Percentiles rank a stretch among this genome's conserved stretches.
Conservation (phyloP, 2,113 vertebrate genomes). For the Rostratula benghalensis region DNA sequence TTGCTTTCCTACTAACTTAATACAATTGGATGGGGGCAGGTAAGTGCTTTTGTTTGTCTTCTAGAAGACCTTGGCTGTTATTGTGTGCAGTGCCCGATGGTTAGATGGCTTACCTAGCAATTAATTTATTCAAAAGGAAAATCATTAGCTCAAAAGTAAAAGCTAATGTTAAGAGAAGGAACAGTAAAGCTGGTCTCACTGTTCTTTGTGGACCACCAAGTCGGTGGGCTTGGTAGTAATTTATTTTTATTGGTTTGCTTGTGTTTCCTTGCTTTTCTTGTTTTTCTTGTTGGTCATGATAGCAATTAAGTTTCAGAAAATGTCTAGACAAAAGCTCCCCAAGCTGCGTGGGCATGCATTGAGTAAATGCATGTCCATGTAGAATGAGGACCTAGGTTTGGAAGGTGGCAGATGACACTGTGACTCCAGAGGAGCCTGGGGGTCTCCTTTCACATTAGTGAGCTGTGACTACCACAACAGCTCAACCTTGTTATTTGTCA, state of each 20-base stretch:
- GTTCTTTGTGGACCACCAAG: neutral
- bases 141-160: neutral
- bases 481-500: neutral
- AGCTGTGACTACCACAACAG: neutral
- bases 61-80: neutral
- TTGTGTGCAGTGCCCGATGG: neutral
- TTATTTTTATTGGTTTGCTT: neutral
- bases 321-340: neutral
- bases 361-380: fast-evolving
- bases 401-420: neutral
- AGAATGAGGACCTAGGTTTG: neutral
- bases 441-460: fast-evolving
- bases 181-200: neutral
- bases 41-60: neutral
- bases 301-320: neutral
- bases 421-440: neutral
- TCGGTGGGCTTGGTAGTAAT: neutral
- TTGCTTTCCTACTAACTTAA: neutral
- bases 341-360: neutral
- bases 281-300: neutral
- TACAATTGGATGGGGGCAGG: neutral
- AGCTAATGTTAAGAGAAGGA: neutral
- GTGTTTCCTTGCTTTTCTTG: neutral
- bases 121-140: neutral
- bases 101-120: neutral